Evolutionary conservation across 2,888 invertebrate species (phyloP).

Genomic region (Idaea dimidiata): DNA sequence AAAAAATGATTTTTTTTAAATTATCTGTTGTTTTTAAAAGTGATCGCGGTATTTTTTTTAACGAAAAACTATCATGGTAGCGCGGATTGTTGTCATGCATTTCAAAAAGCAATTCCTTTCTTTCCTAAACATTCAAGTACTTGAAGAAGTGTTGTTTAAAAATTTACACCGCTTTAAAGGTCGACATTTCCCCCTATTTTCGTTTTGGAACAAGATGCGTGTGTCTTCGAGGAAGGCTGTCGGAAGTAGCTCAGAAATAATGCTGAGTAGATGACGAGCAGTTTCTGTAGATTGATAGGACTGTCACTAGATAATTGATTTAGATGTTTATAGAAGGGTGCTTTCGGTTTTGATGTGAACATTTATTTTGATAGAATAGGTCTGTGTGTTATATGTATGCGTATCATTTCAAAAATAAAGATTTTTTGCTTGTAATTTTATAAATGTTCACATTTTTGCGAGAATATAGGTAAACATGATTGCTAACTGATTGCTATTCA

Average conservation of each 20-base stretch:
- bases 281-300: constrained; percentile 56
- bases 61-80: too few species aligned
- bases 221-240: constrained; percentile 25
- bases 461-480: too few species aligned
- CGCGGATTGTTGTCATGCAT: too few species aligned
- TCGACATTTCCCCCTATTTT: background rate
- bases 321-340: constrained; percentile 50
- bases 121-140: background rate
- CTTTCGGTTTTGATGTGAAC: constrained; percentile 6
- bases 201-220: background rate
- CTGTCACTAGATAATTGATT: constrained; percentile 51
- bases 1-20: too few species aligned
- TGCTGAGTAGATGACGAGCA: constrained; percentile 52
- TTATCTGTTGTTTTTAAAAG: too few species aligned
- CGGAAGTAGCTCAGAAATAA: constrained; percentile 56
- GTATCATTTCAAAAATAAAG: too few species aligned
- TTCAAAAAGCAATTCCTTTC: too few species aligned
- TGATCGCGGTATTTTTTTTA: too few species aligned
- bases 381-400: constrained; percentile 27
- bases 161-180: background rate
- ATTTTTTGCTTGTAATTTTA: constrained; percentile 18
- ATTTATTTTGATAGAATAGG: constrained; percentile 23
- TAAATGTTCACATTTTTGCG: too few species aligned
- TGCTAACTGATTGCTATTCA: too few species aligned
- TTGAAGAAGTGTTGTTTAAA: background rate